Base-by-base conservation (phyloP, 2,888 invertebrate species). In the Idaea straminata region DNA sequence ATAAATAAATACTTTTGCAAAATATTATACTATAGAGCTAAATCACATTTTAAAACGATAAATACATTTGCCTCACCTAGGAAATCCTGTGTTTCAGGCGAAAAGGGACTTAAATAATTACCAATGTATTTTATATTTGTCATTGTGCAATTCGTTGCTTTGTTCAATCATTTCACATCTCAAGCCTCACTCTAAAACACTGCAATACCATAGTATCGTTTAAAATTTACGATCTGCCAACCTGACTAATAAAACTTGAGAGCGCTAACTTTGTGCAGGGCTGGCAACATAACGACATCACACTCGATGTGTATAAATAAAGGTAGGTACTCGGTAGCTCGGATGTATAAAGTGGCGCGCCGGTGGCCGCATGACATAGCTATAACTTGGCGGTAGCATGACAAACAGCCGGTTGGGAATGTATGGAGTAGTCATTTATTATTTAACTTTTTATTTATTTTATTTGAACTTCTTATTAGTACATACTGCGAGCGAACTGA, bases 261-360 rank as follows among this genome's bases (percentile, higher is more conserved):
- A 72, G 69, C 72, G 72, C 61, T 68, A 72, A 69, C 68, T 70
- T 70, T 67, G 70, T 47, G 65, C 63, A 67, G 69, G 67, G 65
- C 66, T 73, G 69, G 68, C 70, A 72, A 70, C 71, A 65, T 71
- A 71, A 71, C 73, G 70, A 72, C 72, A 69, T 70, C 71, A 71
- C 73, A 73, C 70, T 71, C 70, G 66, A 70, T 72, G 72, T 74
- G 75, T 81, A 80, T 81, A 79, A 79, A 81, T 79, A 74, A 77
- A 76, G 73, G 76, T 78, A 84, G 84, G 85, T 86, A 86, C 86
- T 87, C 85, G 87, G 88, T 83, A 83, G 88, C 87, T 87, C 90
- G 91, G 91, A 91, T 91, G 91, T 91, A 91, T 91, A 91, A 91
- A 91, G 91, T 91, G 91, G 89, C 91, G 91, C 91, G 91, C 88